Conservation (phyloP, 2,113 vertebrate species). For the Corythornis cristatus region DNA sequence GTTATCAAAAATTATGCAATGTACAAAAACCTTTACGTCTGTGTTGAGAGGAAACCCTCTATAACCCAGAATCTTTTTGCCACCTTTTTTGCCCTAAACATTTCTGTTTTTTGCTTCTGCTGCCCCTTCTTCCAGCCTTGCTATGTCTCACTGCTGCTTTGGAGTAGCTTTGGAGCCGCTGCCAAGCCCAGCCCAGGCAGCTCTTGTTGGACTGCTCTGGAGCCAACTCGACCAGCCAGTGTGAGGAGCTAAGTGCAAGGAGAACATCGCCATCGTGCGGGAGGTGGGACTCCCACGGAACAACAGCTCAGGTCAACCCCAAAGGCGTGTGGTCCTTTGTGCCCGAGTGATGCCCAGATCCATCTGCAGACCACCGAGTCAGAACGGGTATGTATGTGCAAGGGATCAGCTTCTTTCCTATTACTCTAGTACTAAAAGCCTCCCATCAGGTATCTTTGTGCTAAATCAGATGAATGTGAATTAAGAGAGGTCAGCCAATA, state of each 20-base stretch:
- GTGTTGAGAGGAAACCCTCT: neutral
- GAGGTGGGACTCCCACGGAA: neutral
- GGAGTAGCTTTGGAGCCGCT: neutral
- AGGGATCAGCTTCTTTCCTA: accelerated
- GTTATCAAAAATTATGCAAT: neutral
- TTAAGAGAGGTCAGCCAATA: neutral
- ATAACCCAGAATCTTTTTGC: neutral
- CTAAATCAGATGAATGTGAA: neutral
- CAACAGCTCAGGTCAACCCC: accelerated
- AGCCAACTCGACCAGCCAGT: accelerated
- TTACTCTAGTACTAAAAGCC: neutral
- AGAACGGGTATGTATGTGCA: accelerated
- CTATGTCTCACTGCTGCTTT: accelerated
- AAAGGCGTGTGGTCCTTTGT: accelerated
- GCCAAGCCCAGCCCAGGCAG: neutral
- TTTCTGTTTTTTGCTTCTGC: neutral
- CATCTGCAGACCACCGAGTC: neutral
- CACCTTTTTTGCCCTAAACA: neutral
- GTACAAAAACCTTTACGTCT: neutral
- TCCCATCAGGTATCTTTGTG: neutral
- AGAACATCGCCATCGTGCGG: constrained; percentile 59
- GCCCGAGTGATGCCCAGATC: accelerated
- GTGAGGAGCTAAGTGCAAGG: neutral
- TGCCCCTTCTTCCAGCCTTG: neutral
- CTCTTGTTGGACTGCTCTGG: accelerated